Conservation (phyloP, 2,797 vertebrate genomes). For the Coranthus polyacanthus region DNA sequence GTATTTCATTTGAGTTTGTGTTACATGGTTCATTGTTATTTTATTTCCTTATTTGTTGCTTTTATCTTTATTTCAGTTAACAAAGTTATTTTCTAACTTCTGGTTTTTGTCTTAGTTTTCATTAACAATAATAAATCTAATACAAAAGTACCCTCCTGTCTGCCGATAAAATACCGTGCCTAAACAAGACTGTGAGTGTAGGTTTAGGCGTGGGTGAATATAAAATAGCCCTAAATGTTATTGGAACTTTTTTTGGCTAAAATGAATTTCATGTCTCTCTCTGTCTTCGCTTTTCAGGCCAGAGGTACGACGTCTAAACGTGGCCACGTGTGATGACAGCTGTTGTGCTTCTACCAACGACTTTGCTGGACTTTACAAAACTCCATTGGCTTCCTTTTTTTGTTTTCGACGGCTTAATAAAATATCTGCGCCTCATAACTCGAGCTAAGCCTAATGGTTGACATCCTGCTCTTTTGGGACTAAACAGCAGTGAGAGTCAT, state of each 20-base stretch:
- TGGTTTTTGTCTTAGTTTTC: no score
- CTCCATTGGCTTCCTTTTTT: constrained; percentile 5
- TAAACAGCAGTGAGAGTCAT: constrained; percentile 36
- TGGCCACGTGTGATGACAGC: constrained; percentile 5
- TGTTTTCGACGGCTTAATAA: constrained; percentile 53
- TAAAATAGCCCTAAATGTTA: not conserved
- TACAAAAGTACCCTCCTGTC: no score
- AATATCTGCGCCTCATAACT: constrained; percentile 33
- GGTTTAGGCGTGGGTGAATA: not conserved
- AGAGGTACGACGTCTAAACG: not conserved
- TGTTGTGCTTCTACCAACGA: not conserved
- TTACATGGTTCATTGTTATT: no score
- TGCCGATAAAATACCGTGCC: no score
- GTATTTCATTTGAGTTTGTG: no score
- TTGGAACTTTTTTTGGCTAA: no score
- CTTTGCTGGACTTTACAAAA: not conserved
- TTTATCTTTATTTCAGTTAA: no score
- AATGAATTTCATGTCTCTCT: not conserved
- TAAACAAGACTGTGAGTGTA: not conserved
- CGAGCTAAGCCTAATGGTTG: constrained; percentile 10
- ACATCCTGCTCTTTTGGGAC: constrained; percentile 32
- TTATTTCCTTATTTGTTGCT: no score
- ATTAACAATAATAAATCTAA: no score
- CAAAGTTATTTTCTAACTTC: no score
- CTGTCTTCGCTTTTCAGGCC: constrained; percentile 45